Percentiles rank a stretch among this genome's conserved stretches.
Evolutionary conservation across 2,113 vertebrate species (phyloP).

Genomic region (Gymnocephalus cernua): DNA sequence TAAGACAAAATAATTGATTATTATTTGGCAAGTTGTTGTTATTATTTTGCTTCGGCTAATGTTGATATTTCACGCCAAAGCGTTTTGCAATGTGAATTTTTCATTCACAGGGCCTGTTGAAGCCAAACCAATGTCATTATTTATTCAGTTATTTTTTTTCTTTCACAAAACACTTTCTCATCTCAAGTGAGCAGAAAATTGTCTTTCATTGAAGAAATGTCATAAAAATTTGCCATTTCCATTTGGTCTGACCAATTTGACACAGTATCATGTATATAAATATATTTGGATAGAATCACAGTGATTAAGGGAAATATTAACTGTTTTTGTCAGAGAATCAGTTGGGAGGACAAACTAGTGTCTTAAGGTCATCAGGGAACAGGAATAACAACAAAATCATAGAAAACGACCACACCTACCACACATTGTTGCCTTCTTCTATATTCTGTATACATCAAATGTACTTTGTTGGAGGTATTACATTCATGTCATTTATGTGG

Average conservation of each 20-base stretch:
- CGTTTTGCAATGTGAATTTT: conserved; percentile 30
- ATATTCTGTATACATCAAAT: neutral
- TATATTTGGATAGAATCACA: conserved; percentile 24
- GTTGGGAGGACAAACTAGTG: conserved; percentile 22
- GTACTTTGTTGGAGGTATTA: neutral
- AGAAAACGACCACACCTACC: neutral
- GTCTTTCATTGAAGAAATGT: conserved; percentile 27
- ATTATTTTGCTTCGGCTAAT: conserved; percentile 20
- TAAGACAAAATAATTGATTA: conserved; percentile 32
- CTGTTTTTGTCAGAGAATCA: conserved; percentile 38
- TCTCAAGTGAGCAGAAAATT: conserved; percentile 48
- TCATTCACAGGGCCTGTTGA: conserved; percentile 31
- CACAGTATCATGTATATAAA: conserved; percentile 37
- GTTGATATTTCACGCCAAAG: conserved; percentile 13
- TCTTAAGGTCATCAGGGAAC: neutral
- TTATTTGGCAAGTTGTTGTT: neutral
- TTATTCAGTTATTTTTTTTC: conserved; percentile 46
- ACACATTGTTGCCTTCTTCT: neutral
- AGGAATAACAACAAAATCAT: neutral
- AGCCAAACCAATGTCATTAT: conserved; percentile 47
- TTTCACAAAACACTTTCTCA: conserved; percentile 24
- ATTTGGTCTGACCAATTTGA: conserved; percentile 39
- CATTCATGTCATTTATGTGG: neutral
- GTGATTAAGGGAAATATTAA: conserved; percentile 26
- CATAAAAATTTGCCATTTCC: conserved; percentile 22